Percentiles rank a stretch among this genome's conserved stretches.
Evolutionary conservation across 2,797 vertebrate species (phyloP).

Genomic region (Nyctibius grandis): DNA sequence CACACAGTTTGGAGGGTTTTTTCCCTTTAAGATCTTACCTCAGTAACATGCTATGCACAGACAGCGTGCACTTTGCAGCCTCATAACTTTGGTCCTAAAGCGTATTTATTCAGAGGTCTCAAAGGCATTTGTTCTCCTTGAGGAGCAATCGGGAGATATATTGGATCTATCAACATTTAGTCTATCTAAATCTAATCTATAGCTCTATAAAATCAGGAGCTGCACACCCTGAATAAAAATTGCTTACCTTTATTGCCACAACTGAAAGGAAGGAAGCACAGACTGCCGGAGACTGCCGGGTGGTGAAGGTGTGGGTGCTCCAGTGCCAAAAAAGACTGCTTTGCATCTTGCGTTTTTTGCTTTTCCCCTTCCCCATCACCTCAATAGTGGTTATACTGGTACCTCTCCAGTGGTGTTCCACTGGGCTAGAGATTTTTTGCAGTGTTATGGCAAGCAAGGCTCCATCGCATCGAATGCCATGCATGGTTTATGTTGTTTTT

Average conservation of each 20-base stretch:
- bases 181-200: neutral
- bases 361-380: neutral
- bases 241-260: neutral
- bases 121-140: neutral
- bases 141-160: neutral
- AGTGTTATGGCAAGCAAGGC: rapidly evolving
- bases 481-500: neutral
- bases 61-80: neutral
- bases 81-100: neutral
- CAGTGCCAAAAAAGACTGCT: neutral
- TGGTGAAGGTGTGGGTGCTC: neutral
- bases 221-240: neutral
- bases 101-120: neutral
- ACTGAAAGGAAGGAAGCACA: neutral
- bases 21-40: neutral
- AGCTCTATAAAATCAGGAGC: neutral
- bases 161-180: neutral
- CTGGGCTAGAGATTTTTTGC: neutral
- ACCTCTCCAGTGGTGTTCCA: neutral
- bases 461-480: neutral
- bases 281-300: neutral
- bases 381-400: too few relatives aligned
- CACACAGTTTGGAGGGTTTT: neutral
- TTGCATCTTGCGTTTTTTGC: neutral
- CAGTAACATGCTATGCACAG: rapidly evolving